Evolutionary conservation across 2,888 invertebrate genomes (phyloP).

Genomic region (Slavum lentiscoides): DNA sequence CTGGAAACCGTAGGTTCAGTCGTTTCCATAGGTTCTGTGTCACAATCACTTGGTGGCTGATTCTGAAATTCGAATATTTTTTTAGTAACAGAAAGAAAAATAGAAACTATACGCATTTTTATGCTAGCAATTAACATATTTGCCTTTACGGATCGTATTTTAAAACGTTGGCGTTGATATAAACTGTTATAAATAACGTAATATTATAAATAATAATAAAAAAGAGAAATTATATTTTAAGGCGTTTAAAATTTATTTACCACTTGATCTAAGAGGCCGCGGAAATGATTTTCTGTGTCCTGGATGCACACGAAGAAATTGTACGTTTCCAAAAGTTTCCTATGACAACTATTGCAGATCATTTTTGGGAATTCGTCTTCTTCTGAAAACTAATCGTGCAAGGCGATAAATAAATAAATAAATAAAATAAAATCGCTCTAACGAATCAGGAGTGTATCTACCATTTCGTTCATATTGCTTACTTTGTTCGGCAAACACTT

Average conservation of each 20-base stretch:
- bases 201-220: background rate
- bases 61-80: slow-evolving; percentile 5
- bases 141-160: background rate
- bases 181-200: background rate
- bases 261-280: slow-evolving; percentile 32
- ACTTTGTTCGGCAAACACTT: slow-evolving; percentile 47
- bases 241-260: slow-evolving; percentile 2
- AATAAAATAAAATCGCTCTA: background rate
- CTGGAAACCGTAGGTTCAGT: background rate
- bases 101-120: no score
- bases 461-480: background rate
- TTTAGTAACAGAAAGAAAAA: no score
- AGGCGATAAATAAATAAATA: no score
- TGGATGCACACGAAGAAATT: slow-evolving; percentile 43
- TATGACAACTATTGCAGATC: slow-evolving; percentile 46
- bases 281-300: slow-evolving; percentile 45
- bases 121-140: no score
- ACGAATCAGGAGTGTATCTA: no score
- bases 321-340: slow-evolving; percentile 43
- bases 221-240: background rate
- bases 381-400: slow-evolving; percentile 40
- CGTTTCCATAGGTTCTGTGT: background rate
- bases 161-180: background rate
- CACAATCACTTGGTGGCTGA: slow-evolving; percentile 35
- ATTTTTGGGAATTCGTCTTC: slow-evolving; percentile 41